Evolutionary conservation across 2,797 vertebrate genomes (phyloP).

Genomic region (Hafferia zeledoni): DNA sequence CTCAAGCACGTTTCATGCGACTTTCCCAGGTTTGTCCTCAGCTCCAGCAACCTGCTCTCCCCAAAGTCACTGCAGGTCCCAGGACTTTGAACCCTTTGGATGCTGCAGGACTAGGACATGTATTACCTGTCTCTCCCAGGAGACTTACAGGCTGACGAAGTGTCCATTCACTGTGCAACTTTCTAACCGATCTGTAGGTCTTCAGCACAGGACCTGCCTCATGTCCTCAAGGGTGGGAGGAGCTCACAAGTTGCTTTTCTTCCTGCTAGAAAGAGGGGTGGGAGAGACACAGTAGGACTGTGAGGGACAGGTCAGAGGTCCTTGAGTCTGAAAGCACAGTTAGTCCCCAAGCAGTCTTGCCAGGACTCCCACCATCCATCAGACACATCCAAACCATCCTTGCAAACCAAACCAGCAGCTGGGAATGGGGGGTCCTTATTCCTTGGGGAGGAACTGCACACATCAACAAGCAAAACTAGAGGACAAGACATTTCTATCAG

Average conservation of each 20-base stretch:
- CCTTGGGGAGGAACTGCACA: not conserved
- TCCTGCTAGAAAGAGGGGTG: not conserved
- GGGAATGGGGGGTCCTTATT: not conserved
- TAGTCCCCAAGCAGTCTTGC: not conserved
- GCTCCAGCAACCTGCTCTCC: too few relatives aligned
- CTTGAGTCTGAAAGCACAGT: not conserved
- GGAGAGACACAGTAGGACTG: not conserved
- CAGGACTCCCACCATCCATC: not conserved
- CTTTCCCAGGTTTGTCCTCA: not conserved
- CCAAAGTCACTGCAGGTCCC: too few relatives aligned
- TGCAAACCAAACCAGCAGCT: not conserved
- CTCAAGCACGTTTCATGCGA: accelerated
- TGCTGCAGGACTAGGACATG: not conserved
- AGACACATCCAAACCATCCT: not conserved
- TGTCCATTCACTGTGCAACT: accelerated
- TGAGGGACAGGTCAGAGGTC: not conserved
- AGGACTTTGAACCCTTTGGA: not conserved
- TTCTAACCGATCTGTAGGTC: not conserved
- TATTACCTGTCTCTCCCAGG: accelerated
- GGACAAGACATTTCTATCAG: not conserved
- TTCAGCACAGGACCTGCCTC: not conserved
- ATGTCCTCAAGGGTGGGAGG: not conserved
- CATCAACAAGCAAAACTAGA: not conserved
- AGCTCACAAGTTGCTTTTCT: not conserved
- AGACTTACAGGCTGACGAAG: not conserved